Percentiles rank a stretch among this genome's conserved stretches.
Conservation (phyloP, 2,797 vertebrate genomes). For the Astyanax mexicanus region DNA sequence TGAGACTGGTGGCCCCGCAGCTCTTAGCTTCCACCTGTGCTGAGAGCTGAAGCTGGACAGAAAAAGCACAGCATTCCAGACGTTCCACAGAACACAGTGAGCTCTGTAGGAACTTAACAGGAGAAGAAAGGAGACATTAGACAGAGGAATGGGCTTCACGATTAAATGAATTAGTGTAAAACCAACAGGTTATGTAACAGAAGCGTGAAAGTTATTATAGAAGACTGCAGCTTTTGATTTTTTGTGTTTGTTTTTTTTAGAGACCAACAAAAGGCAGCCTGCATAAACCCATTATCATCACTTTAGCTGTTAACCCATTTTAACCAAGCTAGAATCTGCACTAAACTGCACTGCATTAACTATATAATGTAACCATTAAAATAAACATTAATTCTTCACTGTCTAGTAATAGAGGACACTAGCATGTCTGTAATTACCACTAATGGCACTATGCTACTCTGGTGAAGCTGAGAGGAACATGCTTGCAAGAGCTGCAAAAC, state of each 20-base stretch:
- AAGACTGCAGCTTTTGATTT: background rate
- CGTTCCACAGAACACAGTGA: background rate
- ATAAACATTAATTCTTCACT: too few relatives aligned
- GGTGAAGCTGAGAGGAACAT: too few relatives aligned
- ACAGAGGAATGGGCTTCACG: background rate
- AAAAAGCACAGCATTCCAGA: constrained; percentile 18
- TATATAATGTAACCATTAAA: too few relatives aligned
- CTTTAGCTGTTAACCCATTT: too few relatives aligned
- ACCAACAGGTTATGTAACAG: background rate
- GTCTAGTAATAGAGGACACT: too few relatives aligned
- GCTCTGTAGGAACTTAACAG: background rate
- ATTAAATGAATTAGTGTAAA: background rate
- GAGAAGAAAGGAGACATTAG: background rate
- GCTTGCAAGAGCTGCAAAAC: too few relatives aligned
- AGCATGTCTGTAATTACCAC: too few relatives aligned
- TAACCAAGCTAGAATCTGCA: background rate
- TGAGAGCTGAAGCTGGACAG: background rate
- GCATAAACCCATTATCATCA: background rate
- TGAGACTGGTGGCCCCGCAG: constrained; percentile 39
- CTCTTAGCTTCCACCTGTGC: background rate
- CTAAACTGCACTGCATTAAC: background rate
- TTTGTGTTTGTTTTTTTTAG: too few relatives aligned
- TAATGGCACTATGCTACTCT: too few relatives aligned
- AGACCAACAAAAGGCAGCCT: background rate
- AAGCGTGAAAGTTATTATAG: background rate